phyloP scores from a whole-genome alignment of 1,140 invertebrate genomes.

The Eufriesea mexicana region DNA sequence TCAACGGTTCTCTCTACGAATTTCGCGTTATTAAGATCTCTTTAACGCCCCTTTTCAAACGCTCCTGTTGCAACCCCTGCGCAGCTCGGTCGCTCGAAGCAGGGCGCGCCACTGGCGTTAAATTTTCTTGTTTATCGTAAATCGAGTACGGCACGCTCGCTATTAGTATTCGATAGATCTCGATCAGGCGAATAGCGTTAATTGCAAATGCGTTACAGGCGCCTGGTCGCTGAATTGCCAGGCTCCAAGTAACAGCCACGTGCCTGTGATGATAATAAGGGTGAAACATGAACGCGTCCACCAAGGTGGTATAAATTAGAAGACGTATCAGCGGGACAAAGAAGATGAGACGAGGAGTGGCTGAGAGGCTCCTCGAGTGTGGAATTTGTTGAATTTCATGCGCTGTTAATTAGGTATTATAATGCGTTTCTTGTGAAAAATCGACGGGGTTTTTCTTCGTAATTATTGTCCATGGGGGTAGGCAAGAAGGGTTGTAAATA shows the following conservation, averaged over 20 bases:
- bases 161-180: conserved; percentile 8
- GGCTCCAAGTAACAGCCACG: not conserved
- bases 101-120: too few species aligned
- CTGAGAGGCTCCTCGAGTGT: too few species aligned
- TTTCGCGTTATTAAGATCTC: not conserved
- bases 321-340: too few species aligned
- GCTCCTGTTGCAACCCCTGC: too few species aligned
- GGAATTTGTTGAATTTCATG: too few species aligned
- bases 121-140: not conserved
- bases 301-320: not conserved
- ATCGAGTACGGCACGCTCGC: not conserved
- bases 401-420: too few species aligned
- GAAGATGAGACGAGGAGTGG: too few species aligned
- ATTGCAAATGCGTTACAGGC: conserved; percentile 5
- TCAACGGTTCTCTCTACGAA: not conserved
- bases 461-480: too few species aligned
- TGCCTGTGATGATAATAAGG: not conserved
- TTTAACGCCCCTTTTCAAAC: not conserved
- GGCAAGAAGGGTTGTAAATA: too few species aligned
- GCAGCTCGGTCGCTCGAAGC: not conserved
- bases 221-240: not conserved
- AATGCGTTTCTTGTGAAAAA: too few species aligned
- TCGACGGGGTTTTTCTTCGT: too few species aligned
- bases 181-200: not conserved
- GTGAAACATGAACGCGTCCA: not conserved